Evolutionary conservation across 1,140 invertebrate genomes (phyloP), one percentile per base, ranked within the genome.

Genomic region (Orussus abietinus): DNA sequence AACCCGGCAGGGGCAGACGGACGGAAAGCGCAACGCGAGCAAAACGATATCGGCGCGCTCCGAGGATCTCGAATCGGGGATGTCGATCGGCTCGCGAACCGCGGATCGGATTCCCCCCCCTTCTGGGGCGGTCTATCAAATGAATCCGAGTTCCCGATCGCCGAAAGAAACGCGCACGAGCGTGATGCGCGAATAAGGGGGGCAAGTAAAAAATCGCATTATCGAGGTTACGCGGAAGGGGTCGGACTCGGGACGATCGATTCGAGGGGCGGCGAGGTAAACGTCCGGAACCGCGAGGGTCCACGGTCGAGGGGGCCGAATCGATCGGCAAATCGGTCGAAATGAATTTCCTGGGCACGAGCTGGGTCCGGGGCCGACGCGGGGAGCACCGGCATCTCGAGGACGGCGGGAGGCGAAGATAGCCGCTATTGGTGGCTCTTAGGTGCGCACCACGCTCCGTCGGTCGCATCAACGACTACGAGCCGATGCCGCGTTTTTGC

Each of bases 391-490:
- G n/a, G n/a, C n/a, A n/a, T n/a, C n/a, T n/a, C n/a, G 25, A 13
- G 33, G 17, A 40, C 14, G 38, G 22, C 25, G 32, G 17, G 19
- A 35, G 38, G 34, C 12, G 26, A 34, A 42, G 47, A 43, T 45
- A 51, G 45, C 50, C 53, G 55, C 55, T 57, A 55, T 53, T 49
- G 45, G 42, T 50, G 45, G 48, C 38, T 51, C 41, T 47, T 51
- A 45, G 32, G 28, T 35, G 32, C 31, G 40, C 36, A 57, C 49
- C 46, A 51, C 55, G 55, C 55, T 58, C 51, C 50, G 44, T 49
- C 45, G 50, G 28, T 47, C 55, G 45, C 47, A 54, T 56, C 50
- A 59, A 59, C 51, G 47, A 49, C 52, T 50, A n/a, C n/a, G n/a
- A n/a, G n/a, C n/a, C n/a, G n/a, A n/a, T n/a, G n/a, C n/a, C n/a